Base-by-base conservation (phyloP, 2,888 invertebrate genomes). In the Spilosoma lubricipeda region DNA sequence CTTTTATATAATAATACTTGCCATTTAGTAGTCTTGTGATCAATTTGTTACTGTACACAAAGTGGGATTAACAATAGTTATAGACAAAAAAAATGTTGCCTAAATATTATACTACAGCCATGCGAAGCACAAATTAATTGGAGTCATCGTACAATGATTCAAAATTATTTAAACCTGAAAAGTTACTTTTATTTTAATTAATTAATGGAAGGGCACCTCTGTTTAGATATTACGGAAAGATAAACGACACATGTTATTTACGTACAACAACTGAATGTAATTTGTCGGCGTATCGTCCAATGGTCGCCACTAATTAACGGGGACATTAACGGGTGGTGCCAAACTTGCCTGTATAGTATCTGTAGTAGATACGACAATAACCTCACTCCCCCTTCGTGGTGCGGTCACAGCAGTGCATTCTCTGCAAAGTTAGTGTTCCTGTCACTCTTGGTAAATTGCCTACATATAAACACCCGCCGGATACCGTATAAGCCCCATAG, bases 291-390 rank as follows among this genome's bases (percentile, higher is more conserved):
- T 87, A 91, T 90, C 90, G 91, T 90, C 91, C 90, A 87, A 82
- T 89, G 89, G 88, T 89, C 88, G 90, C 91, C 91, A 93, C 94
- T 94, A 93, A 94, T 94, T 93, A 94, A 93, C 90, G 90, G 89
- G 90, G 89, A 92, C 93, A 92, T 93, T 92, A 91, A 93, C 90
- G 90, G 88, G 88, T 91, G 91, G 93, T 56, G 52, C 92, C 91
- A 93, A 93, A 63, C 91, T 90, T 90, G 91, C 88, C 86, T 87
- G 88, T 90, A 86, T 88, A 45, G 48, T 48, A 48, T 48, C 89
- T 87, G 88, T 84, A 70, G 36, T 56, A 36, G 52, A n/a, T 33
- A 84, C 86, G 86, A 85, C 83, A 76, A 77, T 79, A 76, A 84
- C 75, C 85, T 85, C 81, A 80, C 82, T 80, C 77, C 83, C 83